Percentiles rank a stretch among this genome's conserved stretches.
phyloP scores from a whole-genome alignment of 2,888 invertebrate species.

The Catocala nupta region DNA sequence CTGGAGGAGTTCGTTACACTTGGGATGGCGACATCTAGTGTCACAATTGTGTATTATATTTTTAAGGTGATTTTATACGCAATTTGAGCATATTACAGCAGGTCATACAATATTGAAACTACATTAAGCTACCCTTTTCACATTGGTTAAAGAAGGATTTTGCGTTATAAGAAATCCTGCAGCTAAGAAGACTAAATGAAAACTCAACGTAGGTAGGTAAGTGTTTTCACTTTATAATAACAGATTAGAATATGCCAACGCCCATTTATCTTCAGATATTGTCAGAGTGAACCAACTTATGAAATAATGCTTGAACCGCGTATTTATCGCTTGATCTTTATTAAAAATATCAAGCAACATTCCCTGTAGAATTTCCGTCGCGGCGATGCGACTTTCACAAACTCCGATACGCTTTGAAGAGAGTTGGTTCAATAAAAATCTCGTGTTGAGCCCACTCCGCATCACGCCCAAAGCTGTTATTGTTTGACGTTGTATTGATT shows the following conservation, averaged over 20 bases:
- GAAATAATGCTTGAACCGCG: too few relatives aligned
- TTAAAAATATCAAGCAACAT: constrained; percentile 25
- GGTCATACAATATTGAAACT: constrained; percentile 25
- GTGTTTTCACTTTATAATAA: too few relatives aligned
- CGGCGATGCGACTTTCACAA: neutral
- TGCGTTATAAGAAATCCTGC: neutral
- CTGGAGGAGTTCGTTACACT: constrained; percentile 51
- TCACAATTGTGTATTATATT: constrained; percentile 34
- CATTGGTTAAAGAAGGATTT: constrained; percentile 1
- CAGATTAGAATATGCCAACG: too few relatives aligned
- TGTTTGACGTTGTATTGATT: constrained; percentile 69
- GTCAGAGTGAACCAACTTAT: too few relatives aligned
- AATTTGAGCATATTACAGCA: constrained; percentile 9
- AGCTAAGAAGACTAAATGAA: neutral
- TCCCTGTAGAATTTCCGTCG: neutral
- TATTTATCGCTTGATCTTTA: constrained; percentile 8
- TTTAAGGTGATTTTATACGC: constrained; percentile 24
- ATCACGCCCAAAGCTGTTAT: constrained; percentile 43
- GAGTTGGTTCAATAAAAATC: constrained; percentile 26
- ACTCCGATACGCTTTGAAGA: constrained; percentile 15
- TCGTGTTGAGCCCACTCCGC: constrained; percentile 15
- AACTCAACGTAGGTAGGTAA: too few relatives aligned
- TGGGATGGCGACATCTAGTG: constrained; percentile 47
- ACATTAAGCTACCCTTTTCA: constrained; percentile 11
- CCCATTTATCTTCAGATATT: too few relatives aligned